Evolutionary conservation across 2,888 invertebrate species (phyloP), one percentile per base, ranked within the genome.

Genomic region (Bombylius discolor): DNA sequence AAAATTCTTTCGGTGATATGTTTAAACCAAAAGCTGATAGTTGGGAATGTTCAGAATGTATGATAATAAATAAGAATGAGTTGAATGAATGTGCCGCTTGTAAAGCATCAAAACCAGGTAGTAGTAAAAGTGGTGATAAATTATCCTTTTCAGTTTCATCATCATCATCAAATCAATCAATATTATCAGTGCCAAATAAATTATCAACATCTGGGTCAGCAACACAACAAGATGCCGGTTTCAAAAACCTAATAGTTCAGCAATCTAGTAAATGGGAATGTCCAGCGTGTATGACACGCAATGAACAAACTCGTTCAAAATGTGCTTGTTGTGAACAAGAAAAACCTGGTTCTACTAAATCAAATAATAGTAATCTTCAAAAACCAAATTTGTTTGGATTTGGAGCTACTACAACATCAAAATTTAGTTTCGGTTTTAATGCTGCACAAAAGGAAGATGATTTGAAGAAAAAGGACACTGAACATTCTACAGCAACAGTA

Each of bases 11-110:
- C 60, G 74, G 73, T 1, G 70, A 71, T 52, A 64, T 67, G 56
- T 81, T 81, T 61, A 83, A 81, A 63, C 74, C 76, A 4, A 72
- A 75, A 42, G 64, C 74, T 14, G 78, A 78, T 49, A 76, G 76
- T 9, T 84, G 84, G 84, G 76, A 78, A 58, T 84, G 83, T 62
- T 66, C 71, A 14, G 71, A 72, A 5, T 83, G 83, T 64, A 74
- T 82, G 75, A 68, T 81, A 4, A 71, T 70, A 52, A 83, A 82
- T 63, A 72, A 77, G 54, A 64, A 65, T 5, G 74, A 72, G 0
- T 63, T 64, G 1, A 64, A 52, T 0, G 74, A 75, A 53, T 84
- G 83, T 67, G 69, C 74, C 1, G 79, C 81, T 4, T 83, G 82
- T 64, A 71, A 72, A 59, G 70, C 78, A 5, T 68, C 70, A 11